phyloP scores from a whole-genome alignment of 2,888 invertebrate species.

The Spialia ferax region DNA sequence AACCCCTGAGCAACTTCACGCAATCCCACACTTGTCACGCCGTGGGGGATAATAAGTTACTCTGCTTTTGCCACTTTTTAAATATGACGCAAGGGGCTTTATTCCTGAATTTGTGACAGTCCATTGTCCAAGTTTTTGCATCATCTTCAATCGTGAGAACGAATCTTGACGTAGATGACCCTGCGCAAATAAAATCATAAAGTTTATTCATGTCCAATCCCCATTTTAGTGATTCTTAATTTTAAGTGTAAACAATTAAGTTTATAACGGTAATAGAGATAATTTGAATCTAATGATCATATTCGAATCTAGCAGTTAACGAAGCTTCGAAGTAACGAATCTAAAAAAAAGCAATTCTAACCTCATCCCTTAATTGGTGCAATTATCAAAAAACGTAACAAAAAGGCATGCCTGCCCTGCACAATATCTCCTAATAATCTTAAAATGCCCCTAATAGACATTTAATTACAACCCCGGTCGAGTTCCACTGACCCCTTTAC shows the following conservation, averaged over 20 bases:
- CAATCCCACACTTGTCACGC: constrained; percentile 78
- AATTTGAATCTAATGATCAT: constrained; percentile 26
- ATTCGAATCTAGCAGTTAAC: constrained; percentile 13
- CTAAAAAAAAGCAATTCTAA: constrained; percentile 53
- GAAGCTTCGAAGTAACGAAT: constrained; percentile 27
- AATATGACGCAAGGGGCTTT: constrained; percentile 64
- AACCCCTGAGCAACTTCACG: constrained; percentile 49
- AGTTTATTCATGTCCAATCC: not conserved
- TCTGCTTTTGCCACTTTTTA: constrained; percentile 55
- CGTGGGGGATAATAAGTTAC: constrained; percentile 60
- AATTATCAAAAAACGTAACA: constrained; percentile 65
- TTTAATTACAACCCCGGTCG: constrained; percentile 78
- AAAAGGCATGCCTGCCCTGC: constrained; percentile 64
- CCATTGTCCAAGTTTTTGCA: constrained; percentile 56
- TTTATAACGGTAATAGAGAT: too few relatives aligned
- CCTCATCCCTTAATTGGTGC: constrained; percentile 63
- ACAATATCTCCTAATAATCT: constrained; percentile 76
- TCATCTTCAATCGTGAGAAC: constrained; percentile 68
- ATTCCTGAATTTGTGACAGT: constrained; percentile 32
- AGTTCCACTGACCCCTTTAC: constrained; percentile 85
- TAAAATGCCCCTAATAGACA: constrained; percentile 82
- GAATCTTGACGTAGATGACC: not conserved
- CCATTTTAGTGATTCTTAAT: not conserved
- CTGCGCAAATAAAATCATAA: constrained; percentile 38
- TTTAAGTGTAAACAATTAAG: not conserved